These are phyloP conservation scores for Steinernema khuongi DNA, from an alignment of 1,140 invertebrate species.

Conservation along the genomic window DNA sequence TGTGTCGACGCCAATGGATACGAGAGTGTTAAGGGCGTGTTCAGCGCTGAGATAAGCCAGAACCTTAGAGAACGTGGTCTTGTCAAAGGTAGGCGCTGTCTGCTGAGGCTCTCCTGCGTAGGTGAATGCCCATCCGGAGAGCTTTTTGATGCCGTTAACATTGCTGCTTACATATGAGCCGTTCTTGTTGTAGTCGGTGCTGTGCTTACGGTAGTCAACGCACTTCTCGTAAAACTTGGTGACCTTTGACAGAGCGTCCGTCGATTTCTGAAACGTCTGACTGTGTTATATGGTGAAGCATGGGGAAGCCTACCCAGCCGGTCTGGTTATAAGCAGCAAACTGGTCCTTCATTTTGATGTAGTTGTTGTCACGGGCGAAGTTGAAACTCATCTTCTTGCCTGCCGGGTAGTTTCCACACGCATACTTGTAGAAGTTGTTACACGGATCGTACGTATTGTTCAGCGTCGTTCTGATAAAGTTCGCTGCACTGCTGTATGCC, in stretches of 20 bases:
- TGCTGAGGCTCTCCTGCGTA: background rate
- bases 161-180: background rate
- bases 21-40: slow-evolving; percentile 31
- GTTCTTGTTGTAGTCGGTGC: background rate
- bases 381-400: slow-evolving; percentile 59
- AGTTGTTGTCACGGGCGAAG: slow-evolving; percentile 30
- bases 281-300: background rate
- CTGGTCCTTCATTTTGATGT: slow-evolving; percentile 24
- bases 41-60: slow-evolving; percentile 33
- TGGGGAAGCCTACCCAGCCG: background rate
- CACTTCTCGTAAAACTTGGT: background rate
- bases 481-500: background rate
- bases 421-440: slow-evolving; percentile 86
- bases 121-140: background rate
- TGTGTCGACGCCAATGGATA: slow-evolving; percentile 35
- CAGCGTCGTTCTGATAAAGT: slow-evolving; percentile 62
- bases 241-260: background rate
- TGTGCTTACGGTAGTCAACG: background rate
- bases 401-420: slow-evolving; percentile 85
- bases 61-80: background rate
- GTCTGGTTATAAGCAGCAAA: background rate
- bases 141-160: background rate
- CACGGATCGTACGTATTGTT: slow-evolving; percentile 77
- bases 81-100: background rate
- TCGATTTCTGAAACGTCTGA: background rate